Conservation (phyloP, 2,888 invertebrate species). For the Cynaeus angustus region DNA sequence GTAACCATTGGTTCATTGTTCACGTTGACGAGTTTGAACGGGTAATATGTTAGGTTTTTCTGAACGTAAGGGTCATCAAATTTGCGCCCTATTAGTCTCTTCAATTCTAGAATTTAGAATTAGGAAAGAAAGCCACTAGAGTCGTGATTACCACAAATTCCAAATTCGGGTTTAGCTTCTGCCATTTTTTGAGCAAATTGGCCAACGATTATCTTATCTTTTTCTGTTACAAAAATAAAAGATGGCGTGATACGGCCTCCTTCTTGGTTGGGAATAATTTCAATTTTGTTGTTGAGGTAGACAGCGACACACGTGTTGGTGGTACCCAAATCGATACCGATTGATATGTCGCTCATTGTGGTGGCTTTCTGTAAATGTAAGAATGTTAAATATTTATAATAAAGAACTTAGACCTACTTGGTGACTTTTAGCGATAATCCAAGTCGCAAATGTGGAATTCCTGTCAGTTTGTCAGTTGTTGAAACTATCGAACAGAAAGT, state of each 20-base stretch:
- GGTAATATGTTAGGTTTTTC: slow-evolving; percentile 18
- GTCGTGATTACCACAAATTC: slow-evolving; percentile 34
- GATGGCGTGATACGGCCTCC: slow-evolving; percentile 32
- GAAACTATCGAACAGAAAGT: too few relatives aligned
- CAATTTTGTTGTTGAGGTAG: background rate
- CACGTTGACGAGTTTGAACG: too few relatives aligned
- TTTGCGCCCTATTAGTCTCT: slow-evolving; percentile 20
- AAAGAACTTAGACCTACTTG: too few relatives aligned
- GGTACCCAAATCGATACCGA: background rate
- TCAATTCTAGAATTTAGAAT: slow-evolving; percentile 17
- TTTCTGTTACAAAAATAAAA: background rate
- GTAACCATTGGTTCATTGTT: too few relatives aligned
- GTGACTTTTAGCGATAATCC: too few relatives aligned
- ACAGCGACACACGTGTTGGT: background rate
- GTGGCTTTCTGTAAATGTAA: too few relatives aligned
- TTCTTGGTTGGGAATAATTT: background rate
- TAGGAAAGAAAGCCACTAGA: background rate
- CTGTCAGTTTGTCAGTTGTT: too few relatives aligned
- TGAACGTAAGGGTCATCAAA: slow-evolving; percentile 22
- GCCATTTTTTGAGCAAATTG: slow-evolving; percentile 22
- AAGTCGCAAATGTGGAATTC: too few relatives aligned
- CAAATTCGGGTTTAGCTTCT: background rate
- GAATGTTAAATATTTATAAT: too few relatives aligned
- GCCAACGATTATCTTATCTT: slow-evolving; percentile 14
- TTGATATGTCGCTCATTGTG: background rate